Base-by-base conservation (phyloP, 2,797 vertebrate genomes). In the Propithecus deckenii region DNA sequence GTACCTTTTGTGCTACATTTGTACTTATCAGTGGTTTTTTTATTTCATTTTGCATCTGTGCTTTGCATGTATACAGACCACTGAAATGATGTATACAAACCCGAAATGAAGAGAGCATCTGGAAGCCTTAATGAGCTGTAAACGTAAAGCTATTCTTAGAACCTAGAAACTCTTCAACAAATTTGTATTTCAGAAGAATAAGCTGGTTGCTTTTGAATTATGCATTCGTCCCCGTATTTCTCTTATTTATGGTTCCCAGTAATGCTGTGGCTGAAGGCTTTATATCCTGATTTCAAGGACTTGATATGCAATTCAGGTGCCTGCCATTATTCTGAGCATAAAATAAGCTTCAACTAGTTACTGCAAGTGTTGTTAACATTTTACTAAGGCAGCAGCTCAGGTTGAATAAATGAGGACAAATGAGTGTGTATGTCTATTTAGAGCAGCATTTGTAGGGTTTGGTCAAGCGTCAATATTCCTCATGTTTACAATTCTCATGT, bases 161-260 rank as follows among this genome's bases (percentile, higher is more conserved):
- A 89, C 14, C n/a, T 59, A 91, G 86, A 78, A 92, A 94, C 52
- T 88, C 87, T 79, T 59, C 69, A 57, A 71, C 22, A 41, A 69
- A 88, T 95, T 92, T 93, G 96, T 92, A 95, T 97, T 78, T 96
- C 92, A 65, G 69, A 96, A 95, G 55, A 91, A 81, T 75, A 78
- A 57, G 84, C 92, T 86, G 89, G 90, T 72, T 94, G 52, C 84
- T 87, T 97, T 84, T 95, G 91, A 95, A 96, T 96, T 96, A 94
- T 85, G 75, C 89, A 93, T 96, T 94, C 50, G 48, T 63, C 71
- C 71, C 41, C 22, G 22, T n/a, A 80, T 84, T 94, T 94, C 59
- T 91, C 81, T 94, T 95, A 89, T 92, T 96, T 96, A 92, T 59
- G 41, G 43, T 91, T 71, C 69, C 30, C 23, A 7, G 48, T 43